Conservation (phyloP, 2,113 vertebrate genomes). For the Uria lomvia region DNA sequence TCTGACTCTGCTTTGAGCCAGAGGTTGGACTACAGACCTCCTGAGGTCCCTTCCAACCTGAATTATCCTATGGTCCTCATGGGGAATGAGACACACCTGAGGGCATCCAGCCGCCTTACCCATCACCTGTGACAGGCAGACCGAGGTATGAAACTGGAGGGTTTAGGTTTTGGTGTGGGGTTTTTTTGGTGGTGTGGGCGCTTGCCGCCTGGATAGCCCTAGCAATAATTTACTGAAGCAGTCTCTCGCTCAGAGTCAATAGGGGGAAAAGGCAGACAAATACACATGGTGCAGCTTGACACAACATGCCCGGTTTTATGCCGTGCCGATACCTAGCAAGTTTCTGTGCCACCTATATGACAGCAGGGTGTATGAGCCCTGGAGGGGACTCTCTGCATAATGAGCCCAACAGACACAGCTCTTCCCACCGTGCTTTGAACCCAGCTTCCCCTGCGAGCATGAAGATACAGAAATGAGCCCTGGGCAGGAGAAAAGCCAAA, state of each 20-base stretch:
- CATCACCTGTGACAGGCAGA: background rate
- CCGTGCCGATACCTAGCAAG: background rate
- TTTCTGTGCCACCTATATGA: accelerated
- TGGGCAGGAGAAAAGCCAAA: background rate
- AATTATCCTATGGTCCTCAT: background rate
- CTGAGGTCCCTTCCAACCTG: background rate
- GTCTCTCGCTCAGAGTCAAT: background rate
- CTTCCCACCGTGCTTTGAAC: background rate
- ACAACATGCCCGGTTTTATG: background rate
- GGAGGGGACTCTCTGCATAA: accelerated
- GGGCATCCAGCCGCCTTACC: background rate
- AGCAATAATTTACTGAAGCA: background rate
- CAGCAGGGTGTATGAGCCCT: background rate
- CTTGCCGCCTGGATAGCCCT: background rate
- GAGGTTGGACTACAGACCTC: background rate
- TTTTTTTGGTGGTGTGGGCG: background rate
- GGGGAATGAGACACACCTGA: background rate
- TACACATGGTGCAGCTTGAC: background rate
- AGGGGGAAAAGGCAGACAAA: background rate
- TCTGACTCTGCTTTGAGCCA: background rate
- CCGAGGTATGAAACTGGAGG: background rate
- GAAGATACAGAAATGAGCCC: background rate
- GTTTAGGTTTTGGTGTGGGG: background rate
- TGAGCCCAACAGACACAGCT: accelerated
- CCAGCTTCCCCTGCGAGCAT: background rate